Base-by-base conservation (phyloP, 2,797 vertebrate species). In the Lepilemur septentrionalis region DNA sequence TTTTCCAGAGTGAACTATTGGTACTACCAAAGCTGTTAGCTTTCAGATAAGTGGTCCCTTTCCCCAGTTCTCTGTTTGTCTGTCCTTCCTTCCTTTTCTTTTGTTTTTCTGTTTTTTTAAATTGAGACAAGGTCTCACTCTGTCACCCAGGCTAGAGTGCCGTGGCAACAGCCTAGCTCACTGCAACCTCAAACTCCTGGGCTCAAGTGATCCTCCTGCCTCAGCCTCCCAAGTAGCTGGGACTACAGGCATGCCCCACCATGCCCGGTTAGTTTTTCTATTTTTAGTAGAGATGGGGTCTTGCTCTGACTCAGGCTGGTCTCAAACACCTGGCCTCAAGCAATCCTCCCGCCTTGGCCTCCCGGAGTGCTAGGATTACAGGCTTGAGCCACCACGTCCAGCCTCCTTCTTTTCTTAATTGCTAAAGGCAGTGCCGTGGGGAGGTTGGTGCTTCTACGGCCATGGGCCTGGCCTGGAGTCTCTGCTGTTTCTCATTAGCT, bases 301-400 rank as follows among this genome's bases (percentile, higher is more conserved):
- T 65, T 3, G 3, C 63, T 65, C 32, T 65, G 17, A 32, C 32
- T n/a, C 32, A n/a, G 32, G 32, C 32, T n/a, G 63, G 14, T 17
- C 63, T 65, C 63, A 8, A n/a, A 65, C 63, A 17, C 7, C 17
- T 65, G 63, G 17, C 7, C 30, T 65, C 63, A 65, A 65, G 63
- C 14, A 32, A 65, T n/a, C 63, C 57, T 65, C 63, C 63, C 4
- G 7, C 4, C 7, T n/a, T 7, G 3, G 63, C 32, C 32, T 65
- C 63, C 32, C 15, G 18, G 63, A 7, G 0, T 65, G 32, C 63
- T 65, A n/a, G 32, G 63, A 65, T 65, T 65, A 17, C 15, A 65
- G 32, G 63, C 7, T 0, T 65, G 63, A 65, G 6, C 7, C 32
- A 65, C 23, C 1, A 1, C 0, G 1, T 15, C 32, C 7, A 14